phyloP scores from a whole-genome alignment of 2,113 vertebrate genomes.

The Chrysemys picta region DNA sequence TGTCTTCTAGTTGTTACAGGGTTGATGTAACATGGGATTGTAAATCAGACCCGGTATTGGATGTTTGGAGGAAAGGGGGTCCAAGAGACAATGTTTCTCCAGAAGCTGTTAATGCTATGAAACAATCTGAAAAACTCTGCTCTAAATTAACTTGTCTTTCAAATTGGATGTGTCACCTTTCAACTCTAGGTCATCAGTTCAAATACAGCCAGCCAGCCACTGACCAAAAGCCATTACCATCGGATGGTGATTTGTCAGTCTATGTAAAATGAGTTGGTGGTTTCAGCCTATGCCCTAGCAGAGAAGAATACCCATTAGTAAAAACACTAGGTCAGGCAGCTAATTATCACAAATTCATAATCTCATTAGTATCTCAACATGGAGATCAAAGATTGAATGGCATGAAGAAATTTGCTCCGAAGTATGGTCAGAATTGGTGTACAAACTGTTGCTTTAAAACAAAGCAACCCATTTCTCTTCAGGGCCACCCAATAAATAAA shows the following conservation, averaged over 20 bases:
- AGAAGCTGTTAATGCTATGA: too few species aligned
- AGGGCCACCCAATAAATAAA: neutral
- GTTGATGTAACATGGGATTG: neutral
- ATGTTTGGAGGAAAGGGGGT: neutral
- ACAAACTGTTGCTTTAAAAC: neutral
- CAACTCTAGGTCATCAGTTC: neutral
- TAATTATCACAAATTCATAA: neutral
- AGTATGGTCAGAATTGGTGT: neutral
- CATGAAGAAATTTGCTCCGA: neutral
- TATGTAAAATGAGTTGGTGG: neutral
- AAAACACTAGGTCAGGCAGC: accelerated
- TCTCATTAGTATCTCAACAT: accelerated
- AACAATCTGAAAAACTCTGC: neutral
- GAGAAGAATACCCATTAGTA: neutral
- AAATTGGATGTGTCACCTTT: neutral
- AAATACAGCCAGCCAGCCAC: accelerated
- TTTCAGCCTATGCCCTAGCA: neutral
- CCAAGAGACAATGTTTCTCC: neutral
- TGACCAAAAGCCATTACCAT: accelerated
- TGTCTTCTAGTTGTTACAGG: neutral
- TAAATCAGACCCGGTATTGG: neutral
- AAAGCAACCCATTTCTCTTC: neutral
- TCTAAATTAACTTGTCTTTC: neutral
- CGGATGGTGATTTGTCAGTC: neutral
- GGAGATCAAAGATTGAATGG: neutral